Evolutionary conservation across 2,113 vertebrate species (phyloP), one percentile per base, ranked within the genome.

Genomic region (Sarotherodon lohbergeri): DNA sequence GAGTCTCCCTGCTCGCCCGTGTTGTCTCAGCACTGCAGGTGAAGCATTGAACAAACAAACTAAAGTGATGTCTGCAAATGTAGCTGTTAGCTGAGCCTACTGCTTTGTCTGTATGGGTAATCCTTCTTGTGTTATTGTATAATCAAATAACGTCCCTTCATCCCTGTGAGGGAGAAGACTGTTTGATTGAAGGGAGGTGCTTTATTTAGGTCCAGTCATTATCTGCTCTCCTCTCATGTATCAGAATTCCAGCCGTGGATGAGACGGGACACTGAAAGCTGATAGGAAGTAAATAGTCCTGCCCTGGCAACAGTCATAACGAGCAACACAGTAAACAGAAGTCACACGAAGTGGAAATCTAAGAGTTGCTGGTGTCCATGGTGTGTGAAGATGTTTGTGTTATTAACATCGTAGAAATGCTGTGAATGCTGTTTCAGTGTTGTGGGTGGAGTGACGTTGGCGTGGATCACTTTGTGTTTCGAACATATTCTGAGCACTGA

Each of bases 161-260:
- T 12, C 54, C 61, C 46, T 82, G 54, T 3, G 27, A 32, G 5
- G 3, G 8, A 24, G 27, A 19, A 29, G 16, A 52, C n/a, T 71
- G 76, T 87, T 84, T 80, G 59, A 88, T 86, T 24, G 3, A 6
- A 71, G 52, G 12, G 50, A 73, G 22, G 71, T 85, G 90, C 80
- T 92, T 84, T 89, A 84, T 88, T 87, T 90, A 92, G 88, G n/a
- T 43, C 59, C 1, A 9, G 68, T 91, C 81, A 93, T 90, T 88
- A 92, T 93, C 83, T 92, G 14, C 63, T 91, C 76, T 88, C 81
- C 84, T 83, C 61, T 83, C 61, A 83, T 8, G 52, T 52, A 85
- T 93, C 93, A 92, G 73, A 63, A 90, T 91, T 89, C 83, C 87
- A 82, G 22, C 13, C 55, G 4, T 46, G 39, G 32, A 34, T 3